Conservation (phyloP, 2,888 invertebrate species). For the Cryptocheilus praepositus region DNA sequence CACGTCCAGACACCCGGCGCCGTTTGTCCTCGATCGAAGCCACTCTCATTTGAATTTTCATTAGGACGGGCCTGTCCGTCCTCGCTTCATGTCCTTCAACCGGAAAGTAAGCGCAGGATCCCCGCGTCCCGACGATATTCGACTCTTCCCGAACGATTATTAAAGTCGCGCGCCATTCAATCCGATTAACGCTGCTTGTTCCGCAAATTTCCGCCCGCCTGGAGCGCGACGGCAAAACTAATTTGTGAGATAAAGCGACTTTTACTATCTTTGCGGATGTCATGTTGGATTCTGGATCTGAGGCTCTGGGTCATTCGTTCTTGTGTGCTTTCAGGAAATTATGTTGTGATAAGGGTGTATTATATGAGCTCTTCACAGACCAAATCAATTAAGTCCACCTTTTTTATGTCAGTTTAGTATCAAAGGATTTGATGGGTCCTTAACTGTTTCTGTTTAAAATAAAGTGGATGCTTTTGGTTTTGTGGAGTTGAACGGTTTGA, state of each 20-base stretch:
- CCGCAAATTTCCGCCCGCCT: background rate
- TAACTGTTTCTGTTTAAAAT: too few relatives aligned
- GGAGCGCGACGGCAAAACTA: background rate
- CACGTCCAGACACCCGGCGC: background rate
- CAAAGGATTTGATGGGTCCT: too few relatives aligned
- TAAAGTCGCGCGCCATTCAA: background rate
- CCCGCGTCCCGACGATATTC: background rate
- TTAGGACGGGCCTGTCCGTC: slow-evolving; percentile 6
- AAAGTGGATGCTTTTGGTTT: too few relatives aligned
- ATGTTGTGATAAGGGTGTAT: too few relatives aligned
- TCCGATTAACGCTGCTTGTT: slow-evolving; percentile 4
- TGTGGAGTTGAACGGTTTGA: too few relatives aligned
- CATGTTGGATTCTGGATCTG: too few relatives aligned
- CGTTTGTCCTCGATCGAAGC: slow-evolving; percentile 6
- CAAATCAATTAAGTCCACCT: too few relatives aligned
- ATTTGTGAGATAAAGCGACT: background rate
- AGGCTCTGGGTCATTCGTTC: too few relatives aligned
- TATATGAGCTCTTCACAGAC: too few relatives aligned
- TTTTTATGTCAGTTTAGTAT: too few relatives aligned
- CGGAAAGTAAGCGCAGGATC: background rate
- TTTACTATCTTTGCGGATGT: too few relatives aligned
- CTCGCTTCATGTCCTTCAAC: background rate
- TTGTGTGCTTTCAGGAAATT: too few relatives aligned
- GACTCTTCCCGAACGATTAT: background rate
- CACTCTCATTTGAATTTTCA: slow-evolving; percentile 22